A percentile compares a stretch with the other conserved stretches of the same genome.
Evolutionary conservation across 2,113 vertebrate species (phyloP).

Genomic region (Neofelis nebulosa): DNA sequence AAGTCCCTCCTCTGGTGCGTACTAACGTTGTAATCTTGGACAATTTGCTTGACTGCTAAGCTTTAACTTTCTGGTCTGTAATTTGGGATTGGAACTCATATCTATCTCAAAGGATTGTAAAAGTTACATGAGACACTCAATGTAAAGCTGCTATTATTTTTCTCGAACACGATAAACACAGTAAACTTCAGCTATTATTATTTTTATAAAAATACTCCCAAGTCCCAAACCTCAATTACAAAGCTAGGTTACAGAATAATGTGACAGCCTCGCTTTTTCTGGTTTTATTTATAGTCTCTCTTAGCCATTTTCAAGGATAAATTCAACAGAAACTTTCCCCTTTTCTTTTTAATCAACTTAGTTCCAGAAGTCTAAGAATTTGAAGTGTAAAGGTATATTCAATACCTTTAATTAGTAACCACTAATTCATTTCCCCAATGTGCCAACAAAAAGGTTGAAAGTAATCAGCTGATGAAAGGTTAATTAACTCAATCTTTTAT

Average conservation of each 20-base stretch:
- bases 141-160: not conserved
- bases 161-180: not conserved
- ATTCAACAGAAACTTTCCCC: not conserved
- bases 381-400: slow-evolving; percentile 57
- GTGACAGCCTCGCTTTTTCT: not conserved
- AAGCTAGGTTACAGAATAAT: slow-evolving; percentile 29
- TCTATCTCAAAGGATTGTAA: not conserved
- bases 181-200: not conserved
- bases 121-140: not conserved
- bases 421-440: slow-evolving; percentile 64
- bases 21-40: not conserved
- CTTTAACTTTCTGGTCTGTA: slow-evolving; percentile 10
- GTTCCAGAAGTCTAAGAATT: slow-evolving; percentile 57
- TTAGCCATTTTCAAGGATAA: slow-evolving; percentile 45
- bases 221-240: not conserved
- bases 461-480: slow-evolving; percentile 70
- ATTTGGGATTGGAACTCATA: not conserved
- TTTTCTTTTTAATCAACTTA: slow-evolving; percentile 65
- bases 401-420: slow-evolving; percentile 74
- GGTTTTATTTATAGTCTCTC: slow-evolving; percentile 17
- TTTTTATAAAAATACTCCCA: not conserved
- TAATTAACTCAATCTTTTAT: slow-evolving; percentile 76
- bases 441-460: slow-evolving; percentile 69
- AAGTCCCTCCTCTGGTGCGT: not conserved
- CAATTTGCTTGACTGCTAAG: slow-evolving; percentile 11